These are phyloP conservation scores for Cinclus mexicanus DNA, from an alignment of 2,113 vertebrate species.

Conservation along the genomic window DNA sequence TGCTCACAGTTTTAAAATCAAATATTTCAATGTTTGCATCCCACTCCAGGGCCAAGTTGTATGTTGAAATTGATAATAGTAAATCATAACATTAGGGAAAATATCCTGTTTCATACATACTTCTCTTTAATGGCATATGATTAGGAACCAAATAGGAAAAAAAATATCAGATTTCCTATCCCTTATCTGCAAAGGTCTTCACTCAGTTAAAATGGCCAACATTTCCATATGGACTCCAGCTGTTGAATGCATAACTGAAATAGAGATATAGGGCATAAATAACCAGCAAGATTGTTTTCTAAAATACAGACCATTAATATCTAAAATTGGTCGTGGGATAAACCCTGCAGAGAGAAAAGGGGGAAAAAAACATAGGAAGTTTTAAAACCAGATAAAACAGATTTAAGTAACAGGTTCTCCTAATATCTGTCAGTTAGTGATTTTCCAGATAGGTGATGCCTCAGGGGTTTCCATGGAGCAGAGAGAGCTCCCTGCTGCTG, in stretches of 20 bases:
- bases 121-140: neutral
- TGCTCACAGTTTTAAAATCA: neutral
- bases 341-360: neutral
- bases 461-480: neutral
- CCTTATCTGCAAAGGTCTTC: constrained; percentile 58
- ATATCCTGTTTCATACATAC: neutral
- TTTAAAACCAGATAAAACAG: constrained; percentile 57
- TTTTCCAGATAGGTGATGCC: constrained; percentile 35
- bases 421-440: neutral
- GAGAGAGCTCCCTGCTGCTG: neutral
- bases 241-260: constrained; percentile 59
- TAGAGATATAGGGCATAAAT: constrained; percentile 55
- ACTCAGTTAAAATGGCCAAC: constrained; percentile 6
- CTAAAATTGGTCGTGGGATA: constrained; percentile 34
- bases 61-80: neutral
- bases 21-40: neutral
- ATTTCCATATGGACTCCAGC: constrained; percentile 60
- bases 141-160: neutral
- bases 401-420: constrained; percentile 54
- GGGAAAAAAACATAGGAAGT: constrained; percentile 5
- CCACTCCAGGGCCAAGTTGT: neutral
- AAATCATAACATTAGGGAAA: neutral
- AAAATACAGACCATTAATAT: constrained; percentile 42
- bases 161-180: neutral
- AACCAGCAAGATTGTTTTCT: constrained; percentile 28